Base-by-base conservation (phyloP, 2,888 invertebrate species). In the Euplexia lucipara region DNA sequence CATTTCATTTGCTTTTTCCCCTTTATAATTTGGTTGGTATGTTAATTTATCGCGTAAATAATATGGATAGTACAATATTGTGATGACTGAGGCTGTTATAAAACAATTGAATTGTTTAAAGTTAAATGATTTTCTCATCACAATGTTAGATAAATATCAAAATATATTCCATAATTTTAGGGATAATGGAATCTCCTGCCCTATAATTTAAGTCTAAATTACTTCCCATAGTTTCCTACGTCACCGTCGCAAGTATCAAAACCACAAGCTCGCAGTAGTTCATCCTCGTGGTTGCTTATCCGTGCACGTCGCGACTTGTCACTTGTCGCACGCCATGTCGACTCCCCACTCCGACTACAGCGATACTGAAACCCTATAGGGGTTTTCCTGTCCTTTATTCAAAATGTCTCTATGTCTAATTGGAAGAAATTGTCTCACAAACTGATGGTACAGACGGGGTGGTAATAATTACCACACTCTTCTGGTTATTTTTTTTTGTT, bases 261-360 rank as follows among this genome's bases (percentile, higher is more conserved):
- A 81, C 49, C 14, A 18, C 58, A 68, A 12, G 34, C 56, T 81
- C 83, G 45, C 35, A 66, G 69, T 85, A 83, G 66, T 71, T 78
- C 74, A 75, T 79, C 81, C 83, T 84, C 86, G 85, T 84, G 86
- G 87, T 89, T 91, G 89, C 91, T 92, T 93, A 92, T 91, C 91
- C 91, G 88, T 81, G 89, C 88, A 91, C 89, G 90, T 90, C 90
- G 86, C 86, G 81, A 88, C 91, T 90, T 93, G 93, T 93, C 94
- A 94, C 88, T 92, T 92, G 92, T 92, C 93, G 88, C 92, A 90
- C 88, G 90, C 88, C 86, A 90, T 88, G 87, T 86, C 85, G 83
- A 76, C 88, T 87, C 89, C 84, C 85, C 16, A 22, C 49, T 56
- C 56, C 56, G 78, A 83, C 85, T 86, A 87, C 81, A 82, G 84